phyloP scores from a whole-genome alignment of 2,113 vertebrate genomes.

The Cyphotilapia sp. region DNA sequence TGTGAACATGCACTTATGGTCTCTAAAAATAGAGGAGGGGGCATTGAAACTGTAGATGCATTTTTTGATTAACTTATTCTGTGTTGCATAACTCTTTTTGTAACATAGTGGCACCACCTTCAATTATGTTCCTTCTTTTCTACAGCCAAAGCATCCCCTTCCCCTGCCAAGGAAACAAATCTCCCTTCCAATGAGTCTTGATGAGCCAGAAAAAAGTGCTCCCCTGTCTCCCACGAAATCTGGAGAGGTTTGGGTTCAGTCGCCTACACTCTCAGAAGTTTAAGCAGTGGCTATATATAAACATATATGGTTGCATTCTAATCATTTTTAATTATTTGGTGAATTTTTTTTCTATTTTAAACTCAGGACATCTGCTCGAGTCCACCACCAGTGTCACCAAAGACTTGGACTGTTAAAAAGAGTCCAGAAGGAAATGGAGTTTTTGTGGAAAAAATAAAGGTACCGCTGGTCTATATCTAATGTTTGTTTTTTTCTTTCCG shows the following conservation, averaged over 20 bases:
- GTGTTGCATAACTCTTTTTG: neutral
- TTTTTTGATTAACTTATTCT: neutral
- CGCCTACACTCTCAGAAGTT: neutral
- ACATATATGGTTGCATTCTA: neutral
- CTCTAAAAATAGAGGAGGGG: neutral
- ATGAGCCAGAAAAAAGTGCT: accelerated
- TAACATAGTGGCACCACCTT: neutral
- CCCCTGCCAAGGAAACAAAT: neutral
- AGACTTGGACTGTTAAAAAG: neutral
- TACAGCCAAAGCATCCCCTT: neutral
- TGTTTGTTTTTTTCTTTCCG: accelerated
- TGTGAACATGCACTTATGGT: neutral
- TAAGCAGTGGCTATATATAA: neutral
- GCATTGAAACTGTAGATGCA: neutral
- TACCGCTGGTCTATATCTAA: neutral
- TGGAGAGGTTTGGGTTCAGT: neutral
- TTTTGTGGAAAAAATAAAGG: neutral
- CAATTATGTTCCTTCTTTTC: neutral
- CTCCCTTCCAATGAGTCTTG: accelerated
- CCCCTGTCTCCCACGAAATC: neutral
- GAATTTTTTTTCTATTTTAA: neutral
- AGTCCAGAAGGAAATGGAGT: neutral
- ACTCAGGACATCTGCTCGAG: neutral
- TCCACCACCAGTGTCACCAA: neutral
- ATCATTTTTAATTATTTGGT: accelerated